phyloP scores from a whole-genome alignment of 2,113 vertebrate genomes.

The Tragelaphus scriptus region DNA sequence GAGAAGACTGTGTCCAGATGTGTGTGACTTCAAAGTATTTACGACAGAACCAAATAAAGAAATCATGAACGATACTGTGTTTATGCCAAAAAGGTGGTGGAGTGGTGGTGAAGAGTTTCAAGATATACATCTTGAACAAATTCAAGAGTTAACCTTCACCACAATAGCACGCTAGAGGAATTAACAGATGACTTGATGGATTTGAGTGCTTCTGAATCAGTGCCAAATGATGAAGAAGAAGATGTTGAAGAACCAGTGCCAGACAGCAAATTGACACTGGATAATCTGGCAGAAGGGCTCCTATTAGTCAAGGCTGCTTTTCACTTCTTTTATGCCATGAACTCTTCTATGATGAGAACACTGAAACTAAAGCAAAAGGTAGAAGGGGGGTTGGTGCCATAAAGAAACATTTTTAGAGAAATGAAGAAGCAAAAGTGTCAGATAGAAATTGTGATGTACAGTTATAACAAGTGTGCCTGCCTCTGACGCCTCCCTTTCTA shows the following conservation, averaged over 20 bases:
- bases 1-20: not conserved
- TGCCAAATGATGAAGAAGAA: not conserved
- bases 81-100: not conserved
- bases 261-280: not conserved
- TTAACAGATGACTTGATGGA: not conserved
- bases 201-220: not conserved
- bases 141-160: not conserved
- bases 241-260: not conserved
- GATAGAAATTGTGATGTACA: not conserved
- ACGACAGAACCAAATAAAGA: not conserved
- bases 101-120: not conserved
- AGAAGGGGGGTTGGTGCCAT: not conserved
- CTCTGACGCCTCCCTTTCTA: not conserved
- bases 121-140: not conserved
- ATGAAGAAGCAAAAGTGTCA: not conserved
- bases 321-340: not conserved
- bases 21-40: not conserved
- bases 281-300: not conserved
- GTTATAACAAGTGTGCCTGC: not conserved
- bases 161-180: not conserved
- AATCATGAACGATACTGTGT: not conserved
- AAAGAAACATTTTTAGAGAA: not conserved
- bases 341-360: not conserved
- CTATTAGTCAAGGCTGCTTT: not conserved
- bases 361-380: not conserved